phyloP scores from a whole-genome alignment of 2,797 vertebrate species.

The Siniperca scherzeri region DNA sequence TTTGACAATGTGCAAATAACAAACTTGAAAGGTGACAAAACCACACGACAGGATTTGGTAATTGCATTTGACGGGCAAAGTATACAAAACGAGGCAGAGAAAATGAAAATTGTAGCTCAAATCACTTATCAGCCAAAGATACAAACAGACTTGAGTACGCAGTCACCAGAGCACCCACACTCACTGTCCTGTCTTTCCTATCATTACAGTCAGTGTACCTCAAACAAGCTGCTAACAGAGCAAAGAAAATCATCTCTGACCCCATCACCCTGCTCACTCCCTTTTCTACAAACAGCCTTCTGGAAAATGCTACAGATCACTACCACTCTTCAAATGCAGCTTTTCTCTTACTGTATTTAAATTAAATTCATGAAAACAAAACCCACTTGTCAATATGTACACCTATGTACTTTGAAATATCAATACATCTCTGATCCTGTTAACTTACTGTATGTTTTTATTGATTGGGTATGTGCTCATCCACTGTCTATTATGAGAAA shows the following conservation, averaged over 20 bases:
- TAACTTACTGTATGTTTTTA: constrained; percentile 14
- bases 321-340: constrained; percentile 11
- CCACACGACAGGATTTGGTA: background rate
- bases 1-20: constrained; percentile 18
- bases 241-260: constrained; percentile 29
- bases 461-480: background rate
- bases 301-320: constrained; percentile 26
- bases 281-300: constrained; percentile 23
- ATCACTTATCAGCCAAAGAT: constrained; percentile 19
- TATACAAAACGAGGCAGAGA: background rate
- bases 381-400: background rate
- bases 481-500: background rate
- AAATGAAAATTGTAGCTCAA: constrained; percentile 20
- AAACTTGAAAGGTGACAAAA: constrained; percentile 4
- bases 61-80: constrained; percentile 9
- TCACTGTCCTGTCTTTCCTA: constrained; percentile 17
- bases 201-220: constrained; percentile 26
- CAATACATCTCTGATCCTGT: background rate
- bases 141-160: constrained; percentile 6
- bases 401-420: background rate
- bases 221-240: constrained; percentile 43
- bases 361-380: constrained; percentile 11
- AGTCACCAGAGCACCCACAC: constrained; percentile 5
- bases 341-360: background rate
- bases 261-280: background rate